Evolutionary conservation across 1,140 invertebrate species (phyloP).

Genomic region (Riptortus pedestris): DNA sequence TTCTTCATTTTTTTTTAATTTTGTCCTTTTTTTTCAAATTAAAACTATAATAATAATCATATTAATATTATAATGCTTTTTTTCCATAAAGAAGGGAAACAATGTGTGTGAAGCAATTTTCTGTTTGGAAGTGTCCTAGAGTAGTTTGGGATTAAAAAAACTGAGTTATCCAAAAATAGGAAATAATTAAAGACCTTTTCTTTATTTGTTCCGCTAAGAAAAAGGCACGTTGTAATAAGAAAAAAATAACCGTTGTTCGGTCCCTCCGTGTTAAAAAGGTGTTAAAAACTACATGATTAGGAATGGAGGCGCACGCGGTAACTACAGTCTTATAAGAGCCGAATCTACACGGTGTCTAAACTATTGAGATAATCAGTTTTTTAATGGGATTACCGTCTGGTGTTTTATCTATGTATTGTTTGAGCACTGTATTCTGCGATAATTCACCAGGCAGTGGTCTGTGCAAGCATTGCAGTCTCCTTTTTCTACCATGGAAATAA

Average conservation of each 20-base stretch:
- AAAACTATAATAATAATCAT: constrained; percentile 6
- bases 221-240: constrained; percentile 11
- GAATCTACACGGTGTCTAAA: constrained; percentile 1
- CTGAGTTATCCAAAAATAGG: constrained; percentile 2
- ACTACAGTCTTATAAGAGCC: constrained; percentile 8
- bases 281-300: constrained; percentile 10
- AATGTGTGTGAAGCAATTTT: constrained; percentile 8
- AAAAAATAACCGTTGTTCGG: constrained; percentile 1
- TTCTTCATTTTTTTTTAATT: constrained; percentile 5
- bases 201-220: constrained; percentile 13
- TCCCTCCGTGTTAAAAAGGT: constrained; percentile 10
- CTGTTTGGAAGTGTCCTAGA: constrained; percentile 4
- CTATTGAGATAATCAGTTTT: constrained; percentile 27
- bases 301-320: constrained; percentile 12
- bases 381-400: constrained; percentile 11
- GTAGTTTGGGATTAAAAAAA: constrained; percentile 6
- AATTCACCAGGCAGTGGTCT: constrained; percentile 23
- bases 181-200: constrained; percentile 7
- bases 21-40: constrained; percentile 1
- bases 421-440: neutral
- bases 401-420: constrained; percentile 4
- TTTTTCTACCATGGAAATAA: constrained; percentile 35
- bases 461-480: constrained; percentile 34
- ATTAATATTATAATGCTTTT: constrained; percentile 6
- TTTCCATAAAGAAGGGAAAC: constrained; percentile 9